Conservation (phyloP, 1,140 invertebrate genomes). For the Glossosoma conforme region DNA sequence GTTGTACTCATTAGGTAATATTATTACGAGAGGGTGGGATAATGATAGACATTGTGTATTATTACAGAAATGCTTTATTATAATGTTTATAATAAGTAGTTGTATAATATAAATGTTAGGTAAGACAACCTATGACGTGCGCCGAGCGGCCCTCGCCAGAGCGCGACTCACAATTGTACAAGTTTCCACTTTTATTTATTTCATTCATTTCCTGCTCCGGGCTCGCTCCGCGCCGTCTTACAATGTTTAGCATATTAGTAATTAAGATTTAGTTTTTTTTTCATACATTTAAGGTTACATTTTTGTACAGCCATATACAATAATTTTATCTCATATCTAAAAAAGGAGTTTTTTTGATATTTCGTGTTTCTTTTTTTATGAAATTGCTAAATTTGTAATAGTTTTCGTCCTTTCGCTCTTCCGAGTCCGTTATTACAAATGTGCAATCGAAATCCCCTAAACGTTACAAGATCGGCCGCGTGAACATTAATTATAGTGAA, state of each 20-base stretch:
- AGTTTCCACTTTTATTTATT: constrained; percentile 17
- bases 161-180: constrained; percentile 18
- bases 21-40: background rate
- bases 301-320: constrained; percentile 56
- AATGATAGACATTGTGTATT: constrained; percentile 37
- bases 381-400: constrained; percentile 11
- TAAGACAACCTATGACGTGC: constrained; percentile 51
- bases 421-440: constrained; percentile 12
- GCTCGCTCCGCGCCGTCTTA: constrained; percentile 20
- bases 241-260: constrained; percentile 25
- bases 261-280: constrained; percentile 30
- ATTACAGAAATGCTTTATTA: constrained; percentile 56
- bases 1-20: too few relatives aligned
- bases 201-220: constrained; percentile 6
- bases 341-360: constrained; percentile 22
- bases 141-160: constrained; percentile 14
- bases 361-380: constrained; percentile 6
- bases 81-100: constrained; percentile 54
- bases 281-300: constrained; percentile 39
- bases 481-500: background rate
- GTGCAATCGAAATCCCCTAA: constrained; percentile 2
- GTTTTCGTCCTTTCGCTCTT: too few relatives aligned
- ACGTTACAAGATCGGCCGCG: background rate
- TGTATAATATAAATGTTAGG: constrained; percentile 53
- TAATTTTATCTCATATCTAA: constrained; percentile 31